Evolutionary conservation across 2,797 vertebrate species (phyloP).

Genomic region (Pseudochirops corinnae): DNA sequence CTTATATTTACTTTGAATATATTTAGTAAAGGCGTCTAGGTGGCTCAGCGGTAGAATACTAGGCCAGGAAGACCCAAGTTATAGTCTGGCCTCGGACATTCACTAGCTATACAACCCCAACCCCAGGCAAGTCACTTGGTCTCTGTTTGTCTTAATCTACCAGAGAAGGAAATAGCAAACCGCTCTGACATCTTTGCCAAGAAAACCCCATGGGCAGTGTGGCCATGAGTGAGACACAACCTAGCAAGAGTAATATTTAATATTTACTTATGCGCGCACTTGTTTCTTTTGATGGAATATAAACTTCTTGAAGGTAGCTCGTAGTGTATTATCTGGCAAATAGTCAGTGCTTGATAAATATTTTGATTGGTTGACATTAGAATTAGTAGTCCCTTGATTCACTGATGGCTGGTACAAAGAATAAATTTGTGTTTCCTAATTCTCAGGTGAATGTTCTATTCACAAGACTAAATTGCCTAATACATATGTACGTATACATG

Average conservation of each 20-base stretch:
- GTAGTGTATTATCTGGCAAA: background rate
- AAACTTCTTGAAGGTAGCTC: background rate
- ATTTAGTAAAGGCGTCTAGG: background rate
- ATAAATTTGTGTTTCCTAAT: background rate
- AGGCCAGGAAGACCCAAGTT: background rate
- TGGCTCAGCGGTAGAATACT: background rate
- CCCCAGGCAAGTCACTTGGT: background rate
- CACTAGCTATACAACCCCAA: background rate
- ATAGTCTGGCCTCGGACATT: background rate
- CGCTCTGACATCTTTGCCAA: background rate
- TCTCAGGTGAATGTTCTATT: slow-evolving; percentile 44
- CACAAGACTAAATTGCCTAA: slow-evolving; percentile 55
- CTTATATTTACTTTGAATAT: background rate
- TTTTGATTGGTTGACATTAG: background rate
- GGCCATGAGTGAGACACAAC: background rate
- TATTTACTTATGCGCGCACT: background rate
- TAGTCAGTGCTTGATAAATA: background rate
- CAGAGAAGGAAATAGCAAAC: background rate
- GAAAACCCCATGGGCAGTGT: background rate
- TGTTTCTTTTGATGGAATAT: background rate
- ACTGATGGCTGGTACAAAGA: slow-evolving; percentile 1
- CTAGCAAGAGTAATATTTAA: background rate
- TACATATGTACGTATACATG: slow-evolving; percentile 5
- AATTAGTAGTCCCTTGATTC: slow-evolving; percentile 52
- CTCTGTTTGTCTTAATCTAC: background rate